A percentile compares a stretch with the other conserved stretches of the same genome.
These are phyloP conservation scores for Drosophila melanica DNA, from an alignment of 1,140 invertebrate species.

Conservation along the genomic window DNA sequence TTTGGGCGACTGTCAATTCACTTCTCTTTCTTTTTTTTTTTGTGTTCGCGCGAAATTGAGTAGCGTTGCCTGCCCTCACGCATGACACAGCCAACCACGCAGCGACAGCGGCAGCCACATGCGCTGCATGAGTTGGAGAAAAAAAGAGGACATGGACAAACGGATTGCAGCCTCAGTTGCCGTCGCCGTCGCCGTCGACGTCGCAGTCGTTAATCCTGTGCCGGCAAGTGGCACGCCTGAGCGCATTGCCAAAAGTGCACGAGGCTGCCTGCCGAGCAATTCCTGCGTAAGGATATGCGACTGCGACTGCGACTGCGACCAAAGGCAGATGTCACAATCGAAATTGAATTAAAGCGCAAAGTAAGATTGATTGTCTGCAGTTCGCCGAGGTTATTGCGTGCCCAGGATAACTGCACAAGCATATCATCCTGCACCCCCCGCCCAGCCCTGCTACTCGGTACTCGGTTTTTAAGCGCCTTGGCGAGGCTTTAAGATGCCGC, in stretches of 20 bases:
- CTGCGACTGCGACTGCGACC: conserved; percentile 43
- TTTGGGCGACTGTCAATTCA: conserved; percentile 75
- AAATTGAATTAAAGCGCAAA: conserved; percentile 83
- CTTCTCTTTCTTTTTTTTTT: conserved; percentile 11
- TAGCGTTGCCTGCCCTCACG: conserved; percentile 66
- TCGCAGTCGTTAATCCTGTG: conserved; percentile 72
- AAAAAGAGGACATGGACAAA: conserved; percentile 65
- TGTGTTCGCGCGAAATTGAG: conserved; percentile 60
- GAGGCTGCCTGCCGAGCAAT: conserved; percentile 51
- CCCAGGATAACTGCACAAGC: conserved; percentile 35
- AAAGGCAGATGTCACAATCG: conserved; percentile 82
- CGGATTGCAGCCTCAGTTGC: conserved; percentile 63
- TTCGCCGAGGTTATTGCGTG: conserved; percentile 79
- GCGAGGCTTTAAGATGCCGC: conserved; percentile 57
- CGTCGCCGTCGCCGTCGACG: conserved; percentile 29
- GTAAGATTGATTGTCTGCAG: conserved; percentile 82
- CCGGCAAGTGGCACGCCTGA: conserved; percentile 74
- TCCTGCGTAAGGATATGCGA: conserved; percentile 42
- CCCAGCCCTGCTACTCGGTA: neutral
- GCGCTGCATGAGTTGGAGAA: conserved; percentile 42
- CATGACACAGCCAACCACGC: conserved; percentile 61
- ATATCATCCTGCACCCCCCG: neutral
- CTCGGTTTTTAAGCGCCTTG: conserved; percentile 36
- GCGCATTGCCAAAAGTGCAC: conserved; percentile 78
- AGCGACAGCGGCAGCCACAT: conserved; percentile 16